Base-by-base conservation (phyloP, 2,888 invertebrate species). In the Pyrochroa serraticornis region DNA sequence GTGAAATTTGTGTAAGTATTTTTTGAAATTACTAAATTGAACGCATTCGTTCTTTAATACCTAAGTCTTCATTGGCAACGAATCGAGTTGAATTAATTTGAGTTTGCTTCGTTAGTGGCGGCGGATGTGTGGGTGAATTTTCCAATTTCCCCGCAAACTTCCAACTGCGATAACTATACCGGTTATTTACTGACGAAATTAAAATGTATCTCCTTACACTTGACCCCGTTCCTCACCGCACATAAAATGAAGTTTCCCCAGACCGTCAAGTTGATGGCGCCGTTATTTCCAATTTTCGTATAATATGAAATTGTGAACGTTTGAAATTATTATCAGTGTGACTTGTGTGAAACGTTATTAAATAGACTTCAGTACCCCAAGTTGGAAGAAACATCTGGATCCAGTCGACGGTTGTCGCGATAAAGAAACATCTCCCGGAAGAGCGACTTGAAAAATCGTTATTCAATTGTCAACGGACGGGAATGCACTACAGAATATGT, bases 361-460 rank as follows among this genome's bases (percentile, higher is more conserved):
- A 65, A 68, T 64, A 65, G 65, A 69, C 64, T 66, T 63, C 57
- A 63, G 62, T 58, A 61, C 58, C 60, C 53, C 60, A 63, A 66
- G 58, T 62, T 64, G 56, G 53, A 22, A 22, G 57, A 61, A 63
- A 60, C 64, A 63, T 65, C 67, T 67, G 65, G 63, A 61, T 60
- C 57, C 60, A 51, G 57, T 42, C 63, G 63, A 61, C 62, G 60
- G 64, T 63, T 59, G 63, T 62, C 65, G 61, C 62, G 68, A 69
- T 69, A 68, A 68, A 67, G 67, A 64, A 61, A 64, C 67, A 68
- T 68, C 66, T 66, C 60, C 51, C 50, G 53, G 62, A 61, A 62
- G 57, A 65, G 60, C 65, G 69, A 67, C 67, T 62, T 65, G 66
- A 66, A 69, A 69, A 66, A 69, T 66, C 66, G 66, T 67, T 66